Base-by-base conservation (phyloP, 2,888 invertebrate species). In the Dastarcus helophoroides region DNA sequence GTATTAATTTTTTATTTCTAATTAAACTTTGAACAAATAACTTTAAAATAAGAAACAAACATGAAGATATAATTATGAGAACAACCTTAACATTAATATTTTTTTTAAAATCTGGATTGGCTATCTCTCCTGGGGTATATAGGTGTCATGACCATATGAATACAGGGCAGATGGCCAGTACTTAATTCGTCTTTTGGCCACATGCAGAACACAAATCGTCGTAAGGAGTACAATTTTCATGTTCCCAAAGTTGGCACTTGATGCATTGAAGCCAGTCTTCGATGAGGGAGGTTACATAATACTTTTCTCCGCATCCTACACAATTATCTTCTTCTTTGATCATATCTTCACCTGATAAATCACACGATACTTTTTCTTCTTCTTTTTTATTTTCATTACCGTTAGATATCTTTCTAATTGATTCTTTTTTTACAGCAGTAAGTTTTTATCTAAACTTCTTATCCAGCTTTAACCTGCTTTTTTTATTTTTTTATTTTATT, bases 401-500 rank as follows among this genome's bases (percentile, higher is more conserved):
- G 21, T 29, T 33, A 22, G 30, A 28, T 4, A 36, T 27, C 30
- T 26, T 30, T 34, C 24, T 16, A 23, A 21, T 15, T 14, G 23
- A 22, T 15, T 22, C 34, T 28, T 29, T 35, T 22, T 21, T 35
- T 19, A n/a, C 9, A 8, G 6, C 7, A 11, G 10, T 14, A 26
- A 11, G 10, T 31, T 32, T 35, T 35, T 8, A 22, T 12, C 28
- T 22, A 9, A 12, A 14, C 9, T 26, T 15, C 14, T 14, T 30
- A 8, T 29, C 14, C 8, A 25, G 14, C 25, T 33, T 29, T 26
- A 14, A 14, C 19, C 19, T 6, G 11, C n/a, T 16, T 24, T 30
- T 31, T 32, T 33, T 27, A 25, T 35, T 14, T 15, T 29, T 14
- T 17, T 27, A n/a, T 35, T 27, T 33, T 32, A 23, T n/a, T n/a